Evolutionary conservation across 2,797 vertebrate genomes (phyloP).

Genomic region (Gallirallus australis): DNA sequence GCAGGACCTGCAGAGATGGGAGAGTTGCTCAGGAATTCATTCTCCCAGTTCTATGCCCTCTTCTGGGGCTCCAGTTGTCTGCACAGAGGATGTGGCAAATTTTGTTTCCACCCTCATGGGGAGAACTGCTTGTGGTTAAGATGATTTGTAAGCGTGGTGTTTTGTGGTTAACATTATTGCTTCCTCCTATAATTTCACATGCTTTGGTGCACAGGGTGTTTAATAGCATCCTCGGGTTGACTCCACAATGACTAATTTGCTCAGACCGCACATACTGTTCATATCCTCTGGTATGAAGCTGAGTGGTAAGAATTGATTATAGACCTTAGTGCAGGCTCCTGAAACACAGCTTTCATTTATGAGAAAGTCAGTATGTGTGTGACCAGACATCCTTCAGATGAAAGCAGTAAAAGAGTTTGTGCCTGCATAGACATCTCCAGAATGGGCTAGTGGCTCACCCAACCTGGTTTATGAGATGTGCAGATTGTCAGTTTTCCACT

Average conservation of each 20-base stretch:
- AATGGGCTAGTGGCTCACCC: not conserved
- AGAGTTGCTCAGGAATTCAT: rapidly evolving
- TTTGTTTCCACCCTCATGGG: not conserved
- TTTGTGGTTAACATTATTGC: constrained; percentile 37
- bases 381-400: not conserved
- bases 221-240: not conserved
- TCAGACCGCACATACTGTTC: not conserved
- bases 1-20: not conserved
- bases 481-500: not conserved
- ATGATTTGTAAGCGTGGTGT: constrained; percentile 5
- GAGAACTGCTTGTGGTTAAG: not conserved
- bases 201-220: not conserved
- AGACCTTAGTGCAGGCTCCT: not conserved
- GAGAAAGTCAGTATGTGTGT: not conserved
- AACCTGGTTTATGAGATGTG: not conserved
- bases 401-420: not conserved
- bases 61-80: not conserved
- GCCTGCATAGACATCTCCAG: not conserved
- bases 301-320: not conserved
- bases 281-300: not conserved
- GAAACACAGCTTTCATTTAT: not conserved
- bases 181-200: constrained; percentile 6
- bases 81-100: not conserved
- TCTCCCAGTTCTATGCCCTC: not conserved
- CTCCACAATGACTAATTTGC: not conserved